phyloP scores from a whole-genome alignment of 2,113 vertebrate genomes.

The Cyprinodon brontotheroides region DNA sequence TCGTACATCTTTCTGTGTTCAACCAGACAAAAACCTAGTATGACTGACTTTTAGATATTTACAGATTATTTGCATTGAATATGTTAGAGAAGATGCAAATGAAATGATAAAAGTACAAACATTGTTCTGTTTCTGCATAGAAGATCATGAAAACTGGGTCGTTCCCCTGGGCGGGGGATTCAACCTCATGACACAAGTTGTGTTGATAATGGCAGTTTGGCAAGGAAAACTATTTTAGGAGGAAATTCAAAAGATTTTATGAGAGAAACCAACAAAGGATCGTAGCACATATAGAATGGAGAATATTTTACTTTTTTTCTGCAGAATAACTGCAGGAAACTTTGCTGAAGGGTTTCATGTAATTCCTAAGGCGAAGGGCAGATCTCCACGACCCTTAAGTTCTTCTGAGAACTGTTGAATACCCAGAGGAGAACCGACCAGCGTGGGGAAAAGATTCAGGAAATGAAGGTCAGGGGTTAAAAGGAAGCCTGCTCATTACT shows the following conservation, averaged over 20 bases:
- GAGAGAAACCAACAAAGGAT: not conserved
- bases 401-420: constrained; percentile 3
- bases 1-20: not conserved
- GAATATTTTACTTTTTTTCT: not conserved
- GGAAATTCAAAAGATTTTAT: not conserved
- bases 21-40: not conserved
- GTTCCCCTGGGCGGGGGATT: not conserved
- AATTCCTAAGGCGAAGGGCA: not conserved
- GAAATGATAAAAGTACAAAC: not conserved
- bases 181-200: constrained; percentile 1
- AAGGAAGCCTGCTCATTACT: constrained; percentile 50
- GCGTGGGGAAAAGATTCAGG: constrained; percentile 46
- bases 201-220: not conserved
- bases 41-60: constrained; percentile 3
- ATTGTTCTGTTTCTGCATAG: not conserved
- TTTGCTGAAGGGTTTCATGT: not conserved
- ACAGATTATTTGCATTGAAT: not conserved
- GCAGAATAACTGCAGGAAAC: not conserved
- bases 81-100: not conserved
- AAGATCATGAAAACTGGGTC: not conserved
- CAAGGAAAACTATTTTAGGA: not conserved
- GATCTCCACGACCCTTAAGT: constrained; percentile 11
- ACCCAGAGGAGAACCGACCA: constrained; percentile 14
- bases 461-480: constrained; percentile 72
- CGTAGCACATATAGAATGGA: not conserved